These are phyloP conservation scores for Ryuthela nishihirai DNA, from an alignment of 2,888 invertebrate species.

Conservation along the genomic window DNA sequence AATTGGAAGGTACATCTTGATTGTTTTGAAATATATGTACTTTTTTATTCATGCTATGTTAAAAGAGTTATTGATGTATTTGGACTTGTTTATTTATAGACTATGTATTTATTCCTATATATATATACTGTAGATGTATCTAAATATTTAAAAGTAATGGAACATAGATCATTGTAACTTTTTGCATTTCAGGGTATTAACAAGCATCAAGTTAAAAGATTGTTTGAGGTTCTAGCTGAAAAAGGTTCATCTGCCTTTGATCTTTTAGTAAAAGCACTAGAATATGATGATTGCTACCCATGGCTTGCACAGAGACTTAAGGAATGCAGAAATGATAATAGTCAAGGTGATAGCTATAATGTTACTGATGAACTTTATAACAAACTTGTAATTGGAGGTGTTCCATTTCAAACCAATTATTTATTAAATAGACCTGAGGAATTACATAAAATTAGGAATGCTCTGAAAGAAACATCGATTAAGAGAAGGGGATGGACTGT, in stretches of 20 bases:
- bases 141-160: too few relatives aligned
- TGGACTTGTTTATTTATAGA: too few relatives aligned
- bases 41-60: too few relatives aligned
- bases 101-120: too few relatives aligned
- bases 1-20: too few relatives aligned
- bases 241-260: conserved; percentile 5
- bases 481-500: conserved; percentile 37
- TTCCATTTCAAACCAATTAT: conserved; percentile 30
- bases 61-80: too few relatives aligned
- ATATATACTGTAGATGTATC: too few relatives aligned
- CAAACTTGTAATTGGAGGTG: conserved; percentile 14
- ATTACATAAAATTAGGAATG: conserved; percentile 56
- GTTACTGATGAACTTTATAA: neutral
- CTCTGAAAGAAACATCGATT: conserved; percentile 51
- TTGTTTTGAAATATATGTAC: too few relatives aligned
- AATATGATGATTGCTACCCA: conserved; percentile 25
- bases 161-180: too few relatives aligned
- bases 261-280: conserved; percentile 21
- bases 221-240: conserved; percentile 6
- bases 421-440: conserved; percentile 44
- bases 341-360: neutral
- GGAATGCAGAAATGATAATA: neutral
- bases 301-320: conserved; percentile 25
- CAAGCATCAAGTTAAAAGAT: conserved; percentile 11
- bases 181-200: conserved; percentile 5